Conservation (phyloP, 1,140 invertebrate species). For the Calephelis virginiensis region DNA sequence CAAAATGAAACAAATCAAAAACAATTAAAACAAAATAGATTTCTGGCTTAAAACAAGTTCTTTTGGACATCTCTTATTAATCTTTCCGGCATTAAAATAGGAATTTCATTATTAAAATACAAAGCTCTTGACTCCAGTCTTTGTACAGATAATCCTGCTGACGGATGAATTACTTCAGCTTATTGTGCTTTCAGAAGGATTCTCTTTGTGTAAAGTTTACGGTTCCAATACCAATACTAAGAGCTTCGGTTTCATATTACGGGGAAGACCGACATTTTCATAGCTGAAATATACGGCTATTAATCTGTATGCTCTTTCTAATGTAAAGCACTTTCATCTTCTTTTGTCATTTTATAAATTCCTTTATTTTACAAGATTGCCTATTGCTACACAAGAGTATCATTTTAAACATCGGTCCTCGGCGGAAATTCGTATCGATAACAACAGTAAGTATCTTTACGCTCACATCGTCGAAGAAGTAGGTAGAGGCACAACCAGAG, state of each 20-base stretch:
- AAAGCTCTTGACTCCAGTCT: conserved; percentile 7
- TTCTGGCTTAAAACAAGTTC: not conserved
- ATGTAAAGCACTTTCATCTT: too few species aligned
- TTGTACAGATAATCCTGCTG: conserved; percentile 9
- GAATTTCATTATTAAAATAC: conserved; percentile 11
- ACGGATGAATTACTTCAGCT: conserved; percentile 13
- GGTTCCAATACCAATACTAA: conserved; percentile 4
- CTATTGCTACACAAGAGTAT: too few species aligned
- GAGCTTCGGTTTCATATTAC: not conserved
- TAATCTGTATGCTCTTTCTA: too few species aligned
- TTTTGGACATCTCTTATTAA: not conserved
- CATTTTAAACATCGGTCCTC: too few species aligned
- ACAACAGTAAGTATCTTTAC: too few species aligned
- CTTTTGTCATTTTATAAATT: too few species aligned
- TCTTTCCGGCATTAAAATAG: conserved; percentile 5
- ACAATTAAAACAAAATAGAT: too few species aligned
- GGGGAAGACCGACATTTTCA: not conserved
- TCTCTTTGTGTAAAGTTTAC: conserved; percentile 5
- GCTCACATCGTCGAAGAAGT: too few species aligned
- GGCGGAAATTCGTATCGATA: too few species aligned
- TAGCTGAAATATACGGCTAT: not conserved
- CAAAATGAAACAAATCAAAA: too few species aligned
- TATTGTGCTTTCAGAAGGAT: conserved; percentile 8
- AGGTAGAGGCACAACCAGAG: too few species aligned
- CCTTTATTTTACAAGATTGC: too few species aligned